Conservation (phyloP, 2,888 invertebrate species). For the Lysandra bellargus region DNA sequence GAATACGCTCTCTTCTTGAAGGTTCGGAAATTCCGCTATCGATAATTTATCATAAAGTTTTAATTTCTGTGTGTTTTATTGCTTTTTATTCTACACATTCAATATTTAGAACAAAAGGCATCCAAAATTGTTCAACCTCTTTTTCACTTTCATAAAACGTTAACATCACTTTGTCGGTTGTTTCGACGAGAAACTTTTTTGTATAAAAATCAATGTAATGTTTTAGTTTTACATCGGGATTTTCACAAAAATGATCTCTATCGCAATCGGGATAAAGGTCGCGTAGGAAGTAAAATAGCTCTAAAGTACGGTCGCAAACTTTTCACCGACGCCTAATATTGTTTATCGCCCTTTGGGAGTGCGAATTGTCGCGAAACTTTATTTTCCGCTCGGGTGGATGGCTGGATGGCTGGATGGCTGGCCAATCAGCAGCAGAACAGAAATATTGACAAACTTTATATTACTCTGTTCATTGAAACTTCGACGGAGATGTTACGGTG, state of each 20-base stretch:
- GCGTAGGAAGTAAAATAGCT: background rate
- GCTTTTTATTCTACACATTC: background rate
- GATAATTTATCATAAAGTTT: background rate
- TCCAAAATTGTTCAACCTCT: background rate
- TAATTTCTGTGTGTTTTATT: background rate
- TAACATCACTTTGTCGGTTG: background rate
- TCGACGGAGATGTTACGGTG: slow-evolving; percentile 18
- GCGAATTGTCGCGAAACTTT: slow-evolving; percentile 56
- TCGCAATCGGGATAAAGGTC: background rate
- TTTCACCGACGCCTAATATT: slow-evolving; percentile 37
- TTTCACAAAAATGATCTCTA: background rate
- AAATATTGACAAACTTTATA: slow-evolving; percentile 75
- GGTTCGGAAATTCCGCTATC: background rate
- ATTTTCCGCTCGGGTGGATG: slow-evolving; percentile 61
- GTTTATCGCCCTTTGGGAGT: slow-evolving; percentile 39
- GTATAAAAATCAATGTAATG: slow-evolving; percentile 32
- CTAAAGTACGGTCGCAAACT: background rate
- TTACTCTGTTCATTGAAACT: slow-evolving; percentile 51
- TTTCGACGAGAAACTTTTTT: slow-evolving; percentile 3
- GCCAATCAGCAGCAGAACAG: slow-evolving; percentile 66
- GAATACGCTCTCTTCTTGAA: background rate
- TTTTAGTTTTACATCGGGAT: background rate
- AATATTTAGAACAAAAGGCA: background rate
- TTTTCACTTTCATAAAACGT: slow-evolving; percentile 20
- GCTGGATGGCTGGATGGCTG: slow-evolving; percentile 43